phyloP scores from a whole-genome alignment of 2,888 invertebrate genomes.

The Brachyptera risi region DNA sequence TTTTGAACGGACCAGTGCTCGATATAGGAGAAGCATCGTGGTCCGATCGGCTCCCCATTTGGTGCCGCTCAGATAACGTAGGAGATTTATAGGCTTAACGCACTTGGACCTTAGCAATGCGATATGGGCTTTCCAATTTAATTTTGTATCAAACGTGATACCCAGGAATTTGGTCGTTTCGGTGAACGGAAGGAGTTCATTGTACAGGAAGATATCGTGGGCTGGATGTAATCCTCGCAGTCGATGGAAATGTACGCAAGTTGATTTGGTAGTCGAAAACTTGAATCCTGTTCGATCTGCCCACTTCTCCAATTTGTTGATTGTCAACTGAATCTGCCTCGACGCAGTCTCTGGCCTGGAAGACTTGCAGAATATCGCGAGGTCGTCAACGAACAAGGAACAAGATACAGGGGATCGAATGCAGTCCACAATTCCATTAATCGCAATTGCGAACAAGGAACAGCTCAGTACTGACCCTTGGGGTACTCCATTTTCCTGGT shows the following conservation, averaged over 20 bases:
- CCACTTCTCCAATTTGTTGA: conserved; percentile 16
- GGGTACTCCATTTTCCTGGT: too few species aligned
- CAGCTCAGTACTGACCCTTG: too few species aligned
- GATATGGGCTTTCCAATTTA: conserved; percentile 20
- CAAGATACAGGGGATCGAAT: conserved; percentile 14
- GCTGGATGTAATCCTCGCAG: background rate
- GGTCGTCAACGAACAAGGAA: conserved; percentile 22
- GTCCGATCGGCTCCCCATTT: conserved; percentile 17
- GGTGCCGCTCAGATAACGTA: conserved; percentile 3
- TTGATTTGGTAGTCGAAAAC: too few species aligned
- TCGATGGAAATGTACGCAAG: conserved; percentile 19
- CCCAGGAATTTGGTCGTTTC: conserved; percentile 10
- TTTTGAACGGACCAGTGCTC: conserved; percentile 3
- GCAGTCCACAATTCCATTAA: conserved; percentile 8
- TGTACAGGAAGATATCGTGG: background rate
- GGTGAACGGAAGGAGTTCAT: background rate
- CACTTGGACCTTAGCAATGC: background rate
- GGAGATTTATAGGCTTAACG: conserved; percentile 12
- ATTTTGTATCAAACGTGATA: conserved; percentile 13
- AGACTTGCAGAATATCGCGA: too few species aligned
- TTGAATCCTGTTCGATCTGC: conserved; percentile 14
- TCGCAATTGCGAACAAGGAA: too few species aligned
- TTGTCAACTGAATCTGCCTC: background rate
- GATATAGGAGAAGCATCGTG: conserved; percentile 8
- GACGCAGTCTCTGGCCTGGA: too few species aligned